Conservation (phyloP, 2,888 invertebrate species). For the Drosophila kokeensis region DNA sequence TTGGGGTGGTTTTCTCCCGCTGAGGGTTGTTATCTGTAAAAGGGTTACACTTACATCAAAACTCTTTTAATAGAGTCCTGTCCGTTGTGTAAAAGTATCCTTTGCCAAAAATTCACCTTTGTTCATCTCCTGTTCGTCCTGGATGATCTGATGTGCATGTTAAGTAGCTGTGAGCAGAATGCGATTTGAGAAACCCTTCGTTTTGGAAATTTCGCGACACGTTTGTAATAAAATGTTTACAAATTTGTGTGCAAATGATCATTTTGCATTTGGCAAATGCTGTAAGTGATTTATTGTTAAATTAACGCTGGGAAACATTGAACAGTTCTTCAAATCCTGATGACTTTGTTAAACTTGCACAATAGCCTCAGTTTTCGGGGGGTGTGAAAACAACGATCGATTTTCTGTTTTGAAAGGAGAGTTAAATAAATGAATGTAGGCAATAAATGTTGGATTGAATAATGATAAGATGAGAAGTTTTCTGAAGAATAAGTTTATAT, state of each 20-base stretch:
- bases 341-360: constrained; percentile 50
- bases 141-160: constrained; percentile 39
- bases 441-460: not conserved
- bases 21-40: constrained; percentile 8
- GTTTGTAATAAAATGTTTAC: constrained; percentile 77
- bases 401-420: not conserved
- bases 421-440: not conserved
- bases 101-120: constrained; percentile 41
- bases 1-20: constrained; percentile 18
- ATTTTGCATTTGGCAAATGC: constrained; percentile 59
- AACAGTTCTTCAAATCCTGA: constrained; percentile 29
- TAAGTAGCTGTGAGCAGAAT: constrained; percentile 60
- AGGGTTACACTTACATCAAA: constrained; percentile 46
- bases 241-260: constrained; percentile 72
- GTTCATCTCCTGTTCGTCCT: constrained; percentile 17
- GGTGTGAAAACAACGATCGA: constrained; percentile 16
- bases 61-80: constrained; percentile 37
- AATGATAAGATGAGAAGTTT: not conserved
- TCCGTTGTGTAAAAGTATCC: constrained; percentile 33
- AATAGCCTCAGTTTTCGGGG: constrained; percentile 4
- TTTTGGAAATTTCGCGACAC: not conserved
- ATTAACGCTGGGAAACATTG: constrained; percentile 40
- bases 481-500: not conserved
- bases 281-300: constrained; percentile 59
- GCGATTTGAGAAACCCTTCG: constrained; percentile 15